phyloP scores from a whole-genome alignment of 2,888 invertebrate species.

The Agrochola lychnidis region DNA sequence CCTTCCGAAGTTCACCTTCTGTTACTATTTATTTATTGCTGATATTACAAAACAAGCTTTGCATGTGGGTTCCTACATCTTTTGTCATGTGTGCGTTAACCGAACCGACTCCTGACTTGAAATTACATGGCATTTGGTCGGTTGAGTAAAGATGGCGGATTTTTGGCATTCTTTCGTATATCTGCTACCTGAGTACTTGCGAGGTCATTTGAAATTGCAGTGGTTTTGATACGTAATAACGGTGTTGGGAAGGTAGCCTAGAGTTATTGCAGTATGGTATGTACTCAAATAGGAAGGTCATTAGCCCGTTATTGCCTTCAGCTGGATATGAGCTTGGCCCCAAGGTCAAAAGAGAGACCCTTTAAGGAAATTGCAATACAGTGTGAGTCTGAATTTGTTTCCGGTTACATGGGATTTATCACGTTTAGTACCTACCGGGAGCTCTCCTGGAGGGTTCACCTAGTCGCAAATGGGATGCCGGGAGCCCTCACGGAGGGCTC shows the following conservation, averaged over 20 bases:
- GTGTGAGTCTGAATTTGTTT: too few relatives aligned
- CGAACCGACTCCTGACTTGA: constrained; percentile 47
- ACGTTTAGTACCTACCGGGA: too few relatives aligned
- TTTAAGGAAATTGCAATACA: constrained; percentile 4
- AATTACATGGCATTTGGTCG: constrained; percentile 43
- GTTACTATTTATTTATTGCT: accelerated
- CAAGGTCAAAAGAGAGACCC: constrained; percentile 9
- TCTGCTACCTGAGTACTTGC: background rate
- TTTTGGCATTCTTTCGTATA: constrained; percentile 51
- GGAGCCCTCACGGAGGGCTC: too few relatives aligned
- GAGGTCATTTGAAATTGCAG: constrained; percentile 51
- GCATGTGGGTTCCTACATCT: constrained; percentile 45
- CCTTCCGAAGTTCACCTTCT: constrained; percentile 26
- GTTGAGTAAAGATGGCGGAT: constrained; percentile 35
- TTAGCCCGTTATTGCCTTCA: constrained; percentile 19
- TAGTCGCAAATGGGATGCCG: too few relatives aligned
- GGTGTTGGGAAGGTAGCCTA: constrained; percentile 13
- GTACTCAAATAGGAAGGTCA: constrained; percentile 23
- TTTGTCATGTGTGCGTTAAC: constrained; percentile 52
- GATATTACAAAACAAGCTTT: constrained; percentile 59
- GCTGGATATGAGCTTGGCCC: background rate
- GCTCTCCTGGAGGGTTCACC: too few relatives aligned
- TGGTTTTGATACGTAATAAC: constrained; percentile 34
- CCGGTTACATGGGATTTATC: too few relatives aligned
- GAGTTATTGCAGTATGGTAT: constrained; percentile 13